Evolutionary conservation across 2,888 invertebrate species (phyloP).

Genomic region (Orchesella flavescens): DNA sequence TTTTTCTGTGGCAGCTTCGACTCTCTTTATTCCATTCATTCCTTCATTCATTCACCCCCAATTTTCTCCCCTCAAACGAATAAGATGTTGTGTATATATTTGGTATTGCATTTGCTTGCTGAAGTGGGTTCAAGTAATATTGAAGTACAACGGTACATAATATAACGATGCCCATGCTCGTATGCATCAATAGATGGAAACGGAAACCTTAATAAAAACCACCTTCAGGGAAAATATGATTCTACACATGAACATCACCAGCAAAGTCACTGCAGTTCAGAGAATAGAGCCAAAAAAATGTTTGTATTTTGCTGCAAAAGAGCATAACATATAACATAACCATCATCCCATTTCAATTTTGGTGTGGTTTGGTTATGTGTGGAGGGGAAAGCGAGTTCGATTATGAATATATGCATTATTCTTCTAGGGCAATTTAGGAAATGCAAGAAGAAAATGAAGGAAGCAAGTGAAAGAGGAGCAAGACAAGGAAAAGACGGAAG

Average conservation of each 20-base stretch:
- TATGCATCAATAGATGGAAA: conserved; percentile 7
- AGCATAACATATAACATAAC: not conserved
- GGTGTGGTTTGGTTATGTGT: too few relatives aligned
- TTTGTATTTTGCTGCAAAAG: not conserved
- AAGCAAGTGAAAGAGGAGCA: conserved; percentile 1
- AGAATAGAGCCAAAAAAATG: not conserved
- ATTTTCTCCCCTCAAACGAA: conserved; percentile 47
- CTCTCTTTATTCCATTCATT: conserved; percentile 16
- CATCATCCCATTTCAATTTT: too few relatives aligned
- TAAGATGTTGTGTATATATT: conserved; percentile 31
- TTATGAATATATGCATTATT: not conserved
- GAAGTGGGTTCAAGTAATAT: conserved; percentile 24
- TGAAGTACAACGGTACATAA: conserved; percentile 25
- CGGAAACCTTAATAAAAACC: conserved; percentile 57
- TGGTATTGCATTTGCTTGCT: conserved; percentile 32
- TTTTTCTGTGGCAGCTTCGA: conserved; percentile 22
- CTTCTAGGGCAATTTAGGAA: conserved; percentile 38
- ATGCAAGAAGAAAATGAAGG: conserved; percentile 8
- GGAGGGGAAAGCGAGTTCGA: too few relatives aligned
- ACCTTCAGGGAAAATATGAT: conserved; percentile 59
- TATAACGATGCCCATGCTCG: conserved; percentile 5
- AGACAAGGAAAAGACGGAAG: conserved; percentile 32
- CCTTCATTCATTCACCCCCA: conserved; percentile 58
- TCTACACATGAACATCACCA: conserved; percentile 33
- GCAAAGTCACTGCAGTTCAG: conserved; percentile 4